Conservation (phyloP, 2,797 vertebrate genomes). For the Cercopithecus hamlyni region DNA sequence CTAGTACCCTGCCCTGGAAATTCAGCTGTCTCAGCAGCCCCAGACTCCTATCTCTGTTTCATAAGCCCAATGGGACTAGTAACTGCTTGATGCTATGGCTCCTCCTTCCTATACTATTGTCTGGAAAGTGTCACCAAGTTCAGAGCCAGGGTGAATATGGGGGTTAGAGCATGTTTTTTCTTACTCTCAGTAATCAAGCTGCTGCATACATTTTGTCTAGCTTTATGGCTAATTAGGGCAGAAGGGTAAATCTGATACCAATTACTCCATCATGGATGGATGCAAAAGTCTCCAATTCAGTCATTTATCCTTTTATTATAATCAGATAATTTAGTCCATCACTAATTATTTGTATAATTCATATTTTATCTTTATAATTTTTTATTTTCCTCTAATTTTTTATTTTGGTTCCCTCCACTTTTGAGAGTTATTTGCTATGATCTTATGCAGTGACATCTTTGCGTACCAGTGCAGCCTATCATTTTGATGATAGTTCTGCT, state of each 20-base stretch:
- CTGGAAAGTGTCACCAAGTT: not conserved
- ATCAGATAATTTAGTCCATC: not conserved
- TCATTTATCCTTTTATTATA: not conserved
- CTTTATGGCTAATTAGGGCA: not conserved
- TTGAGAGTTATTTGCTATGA: not conserved
- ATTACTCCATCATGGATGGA: not conserved
- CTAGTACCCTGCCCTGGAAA: not conserved
- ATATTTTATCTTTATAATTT: not conserved
- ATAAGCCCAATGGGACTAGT: not conserved
- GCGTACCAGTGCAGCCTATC: not conserved
- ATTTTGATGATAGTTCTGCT: not conserved
- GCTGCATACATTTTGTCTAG: not conserved
- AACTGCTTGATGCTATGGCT: not conserved
- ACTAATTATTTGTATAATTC: not conserved
- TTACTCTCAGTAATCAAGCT: not conserved
- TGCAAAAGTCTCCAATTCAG: not conserved
- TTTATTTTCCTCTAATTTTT: not conserved
- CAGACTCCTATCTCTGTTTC: not conserved
- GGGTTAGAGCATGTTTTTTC: not conserved
- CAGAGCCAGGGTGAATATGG: not conserved
- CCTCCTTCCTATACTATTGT: not conserved
- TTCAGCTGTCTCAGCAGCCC: not conserved
- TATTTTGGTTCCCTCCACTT: not conserved
- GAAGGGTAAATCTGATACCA: not conserved
- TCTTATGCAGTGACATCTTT: not conserved